Base-by-base conservation (phyloP, 2,888 invertebrate genomes). In the Biston betularia region DNA sequence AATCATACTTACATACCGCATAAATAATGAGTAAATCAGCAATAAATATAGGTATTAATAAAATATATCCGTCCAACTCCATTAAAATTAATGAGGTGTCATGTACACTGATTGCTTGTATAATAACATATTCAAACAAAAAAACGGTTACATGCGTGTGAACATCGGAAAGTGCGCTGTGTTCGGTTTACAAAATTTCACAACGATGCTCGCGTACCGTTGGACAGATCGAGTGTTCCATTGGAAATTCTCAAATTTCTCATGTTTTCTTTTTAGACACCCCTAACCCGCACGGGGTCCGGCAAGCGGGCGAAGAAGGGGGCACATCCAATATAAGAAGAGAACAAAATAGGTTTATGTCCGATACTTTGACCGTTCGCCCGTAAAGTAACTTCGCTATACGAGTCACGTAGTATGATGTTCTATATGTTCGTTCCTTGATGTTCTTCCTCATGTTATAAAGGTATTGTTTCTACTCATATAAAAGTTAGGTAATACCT, bases 301-400 rank as follows among this genome's bases (percentile, higher is more conserved):
- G 81, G 82, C 80, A 79, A 77, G 87, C 81, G 84, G 75, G 77
- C 79, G 77, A 89, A 89, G 91, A 91, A 90, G 90, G 91, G 92
- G 89, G 89, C 82, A 91, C 88, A 92, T 93, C 90, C 92, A 93
- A 93, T 93, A 93, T 93, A 93, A 93, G 93, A 93, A 93, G 90
- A 92, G 91, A 92, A 92, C 92, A 92, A 93, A 93, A 93, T 93
- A 92, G 93, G 92, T 93, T 93, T 93, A 93, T 92, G 92, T 91
- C 89, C 89, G 90, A 92, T 90, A 93, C 93, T 93, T 93, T 93
- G 93, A 93, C 93, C 93, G 90, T 87, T 92, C 89, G 89, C 82
- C 92, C 92, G 93, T 92, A 89, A 92, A 91, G 87, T 90, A 91
- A 93, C 90, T 92, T 89, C 86, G 86, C 87, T 89, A 80, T 84